These are phyloP conservation scores for Agonum fuliginosum DNA, from an alignment of 2,888 invertebrate species.

Conservation along the genomic window DNA sequence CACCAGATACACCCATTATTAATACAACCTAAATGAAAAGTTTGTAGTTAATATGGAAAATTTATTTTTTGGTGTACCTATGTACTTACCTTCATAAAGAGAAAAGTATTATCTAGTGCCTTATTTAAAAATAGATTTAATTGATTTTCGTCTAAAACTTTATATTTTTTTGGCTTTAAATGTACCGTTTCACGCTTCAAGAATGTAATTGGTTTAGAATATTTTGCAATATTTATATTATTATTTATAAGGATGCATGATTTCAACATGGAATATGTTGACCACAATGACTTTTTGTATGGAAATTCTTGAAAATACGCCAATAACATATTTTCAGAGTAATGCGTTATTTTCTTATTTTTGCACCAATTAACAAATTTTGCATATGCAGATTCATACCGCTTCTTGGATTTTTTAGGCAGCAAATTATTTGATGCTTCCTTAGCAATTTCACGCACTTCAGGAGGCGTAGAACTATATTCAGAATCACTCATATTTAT, in stretches of 20 bases:
- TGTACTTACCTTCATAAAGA: slow-evolving; percentile 10
- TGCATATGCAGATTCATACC: slow-evolving; percentile 2
- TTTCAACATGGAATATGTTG: background rate
- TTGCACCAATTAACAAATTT: slow-evolving; percentile 13
- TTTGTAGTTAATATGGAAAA: background rate
- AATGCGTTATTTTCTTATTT: background rate
- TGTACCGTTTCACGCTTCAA: no score
- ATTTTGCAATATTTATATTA: no score
- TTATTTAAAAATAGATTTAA: background rate
- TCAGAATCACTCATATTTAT: slow-evolving; percentile 28
- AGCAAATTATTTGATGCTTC: slow-evolving; percentile 22
- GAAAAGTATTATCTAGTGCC: background rate
- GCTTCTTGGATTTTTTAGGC: slow-evolving; percentile 5
- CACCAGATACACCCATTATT: slow-evolving; percentile 35
- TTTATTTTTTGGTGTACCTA: background rate
- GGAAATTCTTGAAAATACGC: slow-evolving; percentile 21
- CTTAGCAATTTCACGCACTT: slow-evolving; percentile 22
- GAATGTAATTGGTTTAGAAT: no score
- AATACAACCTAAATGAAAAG: background rate
- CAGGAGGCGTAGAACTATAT: slow-evolving; percentile 18
- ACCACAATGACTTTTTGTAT: slow-evolving; percentile 18
- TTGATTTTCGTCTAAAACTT: background rate
- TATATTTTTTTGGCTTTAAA: no score
- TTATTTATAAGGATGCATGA: no score
- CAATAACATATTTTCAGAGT: slow-evolving; percentile 26